Percentiles rank a stretch among this genome's conserved stretches.
Conservation (phyloP, 2,797 vertebrate genomes). For the Anniella stebbinsi region DNA sequence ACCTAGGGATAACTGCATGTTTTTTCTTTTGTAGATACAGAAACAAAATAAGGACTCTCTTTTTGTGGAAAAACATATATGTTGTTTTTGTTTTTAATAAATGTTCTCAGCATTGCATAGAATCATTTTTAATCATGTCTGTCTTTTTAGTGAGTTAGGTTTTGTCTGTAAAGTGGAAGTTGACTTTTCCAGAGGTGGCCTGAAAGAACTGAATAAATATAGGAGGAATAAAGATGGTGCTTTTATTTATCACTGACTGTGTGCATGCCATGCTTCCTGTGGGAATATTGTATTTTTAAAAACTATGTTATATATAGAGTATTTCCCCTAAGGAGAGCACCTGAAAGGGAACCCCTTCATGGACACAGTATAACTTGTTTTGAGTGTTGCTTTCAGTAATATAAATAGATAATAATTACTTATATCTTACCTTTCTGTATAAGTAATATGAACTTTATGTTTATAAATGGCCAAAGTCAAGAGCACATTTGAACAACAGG, state of each 20-base stretch:
- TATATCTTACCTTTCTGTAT: background rate
- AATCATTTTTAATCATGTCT: background rate
- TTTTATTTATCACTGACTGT: background rate
- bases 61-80: background rate
- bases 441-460: background rate
- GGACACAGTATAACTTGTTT: rapidly evolving
- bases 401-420: background rate
- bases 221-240: background rate
- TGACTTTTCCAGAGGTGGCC: background rate
- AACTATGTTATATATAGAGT: background rate
- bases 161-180: background rate
- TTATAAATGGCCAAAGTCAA: background rate
- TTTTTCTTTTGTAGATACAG: background rate
- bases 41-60: background rate
- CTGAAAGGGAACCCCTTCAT: rapidly evolving
- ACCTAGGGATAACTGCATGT: no score
- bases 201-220: background rate
- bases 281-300: background rate
- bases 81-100: background rate
- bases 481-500: background rate
- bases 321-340: background rate
- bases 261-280: background rate
- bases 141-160: background rate
- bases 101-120: background rate
- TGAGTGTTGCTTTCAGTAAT: background rate